Evolutionary conservation across 2,797 vertebrate species (phyloP).

Genomic region (Morelia viridis): DNA sequence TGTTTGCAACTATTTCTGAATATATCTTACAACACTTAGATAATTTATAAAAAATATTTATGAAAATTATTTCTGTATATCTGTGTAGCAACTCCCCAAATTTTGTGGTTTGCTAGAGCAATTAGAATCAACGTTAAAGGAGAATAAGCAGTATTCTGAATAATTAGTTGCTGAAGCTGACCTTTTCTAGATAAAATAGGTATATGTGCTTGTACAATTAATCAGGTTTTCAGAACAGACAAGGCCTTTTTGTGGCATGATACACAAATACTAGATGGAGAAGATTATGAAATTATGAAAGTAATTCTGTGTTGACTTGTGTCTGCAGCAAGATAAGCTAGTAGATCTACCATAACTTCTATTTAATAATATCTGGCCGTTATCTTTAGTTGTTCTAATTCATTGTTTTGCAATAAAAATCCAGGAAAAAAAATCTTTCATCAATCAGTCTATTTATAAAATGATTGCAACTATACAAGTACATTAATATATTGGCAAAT

Average conservation of each 20-base stretch:
- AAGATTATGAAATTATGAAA: not conserved
- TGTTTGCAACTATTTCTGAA: not conserved
- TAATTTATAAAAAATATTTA: not conserved
- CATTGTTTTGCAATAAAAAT: not conserved
- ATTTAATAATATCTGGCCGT: not conserved
- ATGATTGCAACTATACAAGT: not conserved
- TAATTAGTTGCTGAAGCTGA: not conserved
- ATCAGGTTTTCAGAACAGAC: not conserved
- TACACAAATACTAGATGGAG: not conserved
- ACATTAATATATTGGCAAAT: not conserved
- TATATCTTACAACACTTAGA: not conserved
- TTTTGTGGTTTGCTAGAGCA: not conserved
- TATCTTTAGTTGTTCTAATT: not conserved
- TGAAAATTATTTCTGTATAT: not conserved
- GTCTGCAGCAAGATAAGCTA: not conserved
- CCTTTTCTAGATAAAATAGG: not conserved
- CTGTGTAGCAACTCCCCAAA: not conserved
- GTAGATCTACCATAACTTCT: not conserved
- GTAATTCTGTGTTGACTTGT: not conserved
- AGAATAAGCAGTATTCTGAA: not conserved
- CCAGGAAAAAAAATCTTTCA: not conserved
- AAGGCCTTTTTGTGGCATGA: not conserved
- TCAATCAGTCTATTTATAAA: not conserved
- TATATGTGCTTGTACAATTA: not conserved
- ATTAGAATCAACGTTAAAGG: not conserved